Evolutionary conservation across 2,888 invertebrate genomes (phyloP), one percentile per base, ranked within the genome.

Genomic region (Thalpophila matura): DNA sequence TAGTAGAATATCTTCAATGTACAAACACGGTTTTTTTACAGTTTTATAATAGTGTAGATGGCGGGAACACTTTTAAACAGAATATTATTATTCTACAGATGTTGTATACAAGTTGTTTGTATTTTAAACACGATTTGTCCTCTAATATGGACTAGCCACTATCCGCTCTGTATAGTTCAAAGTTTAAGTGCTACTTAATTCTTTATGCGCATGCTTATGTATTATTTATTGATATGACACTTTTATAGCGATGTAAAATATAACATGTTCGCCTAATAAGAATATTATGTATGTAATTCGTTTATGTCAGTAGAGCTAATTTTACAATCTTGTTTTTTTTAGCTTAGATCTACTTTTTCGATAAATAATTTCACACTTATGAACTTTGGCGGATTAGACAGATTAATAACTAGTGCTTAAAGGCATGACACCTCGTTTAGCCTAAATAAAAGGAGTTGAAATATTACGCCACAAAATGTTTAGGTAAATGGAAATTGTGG

Each of bases 231-330:
- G 47, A 53, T 62, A 56, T 42, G 63, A 64, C 62, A 51, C 57
- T 74, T 79, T 71, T 76, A 78, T 69, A 6, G 50, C 50, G 62
- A 49, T 49, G 46, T 66, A 65, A 79, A 76, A 70, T 73, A 70
- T 74, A 73, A 61, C 45, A 26, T 66, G 59, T 46, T 42, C 7
- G 10, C 27, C 22, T 53, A 40, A 58, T 69, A 55, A 49, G 55
- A 73, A 73, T 67, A 62, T 69, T 72, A 64, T 57, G 43, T 54
- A 18, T 40, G 66, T 76, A 63, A 77, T 76, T 76, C 53, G 33
- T 79, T 57, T 66, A 29, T 58, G 66, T 72, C 79, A 56, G 26
- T 26, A 45, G 18, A 37, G 43, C 18, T 12, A 49, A 57, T 62
- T 61, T 55, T 50, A 54, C 1, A 56, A 27, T 16, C 42, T 47